Percentiles rank a stretch among this genome's conserved stretches.
These are phyloP conservation scores for Gymnogyps californianus DNA, from an alignment of 2,113 vertebrate genomes.

Conservation along the genomic window DNA sequence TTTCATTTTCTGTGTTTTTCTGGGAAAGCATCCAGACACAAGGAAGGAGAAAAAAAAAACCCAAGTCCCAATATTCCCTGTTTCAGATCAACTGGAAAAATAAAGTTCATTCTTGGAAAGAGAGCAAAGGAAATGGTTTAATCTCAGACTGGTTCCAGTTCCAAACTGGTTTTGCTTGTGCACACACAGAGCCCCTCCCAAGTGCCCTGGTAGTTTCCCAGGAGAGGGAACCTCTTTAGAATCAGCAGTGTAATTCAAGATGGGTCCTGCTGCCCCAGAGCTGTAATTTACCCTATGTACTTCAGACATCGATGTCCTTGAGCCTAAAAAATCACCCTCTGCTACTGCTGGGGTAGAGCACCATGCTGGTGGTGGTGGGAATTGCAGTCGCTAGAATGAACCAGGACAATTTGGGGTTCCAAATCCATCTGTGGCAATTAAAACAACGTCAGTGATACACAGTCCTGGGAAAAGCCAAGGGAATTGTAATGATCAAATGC, in stretches of 20 bases:
- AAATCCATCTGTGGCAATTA: background rate
- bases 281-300: background rate
- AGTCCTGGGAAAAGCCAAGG: background rate
- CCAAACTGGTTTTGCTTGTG: constrained; percentile 40
- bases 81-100: constrained; percentile 48
- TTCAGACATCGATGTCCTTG: background rate
- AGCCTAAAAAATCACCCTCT: background rate
- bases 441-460: background rate
- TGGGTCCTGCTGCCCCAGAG: background rate
- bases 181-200: background rate
- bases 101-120: constrained; percentile 47
- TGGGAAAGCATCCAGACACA: constrained; percentile 18
- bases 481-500: background rate
- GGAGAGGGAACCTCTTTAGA: background rate
- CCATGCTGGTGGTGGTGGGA: background rate
- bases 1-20: constrained; percentile 12
- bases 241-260: background rate
- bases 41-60: background rate
- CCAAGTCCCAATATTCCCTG: background rate
- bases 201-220: background rate
- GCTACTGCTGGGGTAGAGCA: background rate
- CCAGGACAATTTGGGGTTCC: background rate
- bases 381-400: accelerated
- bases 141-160: constrained; percentile 34
- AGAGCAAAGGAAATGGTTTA: constrained; percentile 42